Evolutionary conservation across 2,797 vertebrate genomes (phyloP), one percentile per base, ranked within the genome.

Genomic region (Siniperca obscura): DNA sequence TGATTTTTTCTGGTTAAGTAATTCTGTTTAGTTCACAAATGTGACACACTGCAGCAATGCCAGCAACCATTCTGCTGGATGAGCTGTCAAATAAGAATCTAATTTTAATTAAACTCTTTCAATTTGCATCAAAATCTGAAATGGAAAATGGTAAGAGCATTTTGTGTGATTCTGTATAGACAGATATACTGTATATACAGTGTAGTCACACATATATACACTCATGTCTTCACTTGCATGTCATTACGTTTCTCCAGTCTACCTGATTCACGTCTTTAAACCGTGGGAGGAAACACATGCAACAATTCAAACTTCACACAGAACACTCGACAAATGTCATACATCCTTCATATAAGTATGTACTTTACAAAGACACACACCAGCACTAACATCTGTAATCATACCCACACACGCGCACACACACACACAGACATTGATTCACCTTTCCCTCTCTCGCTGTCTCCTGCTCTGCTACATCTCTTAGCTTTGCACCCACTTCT

Each of bases 401-500:
- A 69, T 8, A 1, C 38, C n/a, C 66, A 44, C 48, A 42, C 59
- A 74, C 44, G 27, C 36, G 7, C 36, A 36, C 36, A 5, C 36
- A 36, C 36, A 36, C 61, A 64, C 55, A 73, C 11, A 27, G 38
- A 66, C 52, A 60, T 6, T 60, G 27, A 48, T n/a, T 76, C 70
- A 76, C 44, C 56, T 48, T 52, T 36, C 67, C 9, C 9, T 34
- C 52, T 38, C 69, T 22, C 60, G 10, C 83, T 70, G 55, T 81
- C 83, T 90, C 67, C 69, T 50, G 53, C 81, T 89, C 83, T 81
- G 85, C 78, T 79, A 78, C 85, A 82, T 89, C 78, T 90, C 84
- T 86, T 80, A 90, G 86, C 88, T 88, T 83, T 87, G 82, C 91
- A 86, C 87, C 82, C 82, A 74, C 84, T 90, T 86, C 78, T 81